Base-by-base conservation (phyloP, 1,140 invertebrate genomes). In the Zaprionus camerounensis region DNA sequence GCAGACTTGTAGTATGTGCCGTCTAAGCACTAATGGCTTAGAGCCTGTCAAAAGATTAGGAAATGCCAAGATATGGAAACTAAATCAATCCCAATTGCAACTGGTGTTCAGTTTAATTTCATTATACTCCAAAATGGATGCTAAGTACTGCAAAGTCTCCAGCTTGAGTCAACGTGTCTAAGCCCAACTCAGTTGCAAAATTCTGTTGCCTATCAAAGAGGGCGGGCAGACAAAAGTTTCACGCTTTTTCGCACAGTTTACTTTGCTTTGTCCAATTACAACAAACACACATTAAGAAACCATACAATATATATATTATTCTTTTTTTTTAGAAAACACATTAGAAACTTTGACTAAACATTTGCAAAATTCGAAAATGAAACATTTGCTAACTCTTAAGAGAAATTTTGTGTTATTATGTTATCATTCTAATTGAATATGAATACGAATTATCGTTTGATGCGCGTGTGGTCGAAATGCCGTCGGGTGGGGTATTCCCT, bases 261-360 rank as follows among this genome's bases (percentile, higher is more conserved):
- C 83, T 87, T 87, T 87, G 83, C 83, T 87, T 86, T 86, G 84
- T 74, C 44, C 41, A 75, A 58, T 11, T 20, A 9, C 2, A 49
- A 5, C 41, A 49, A 51, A 15, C 49, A n/a, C 38, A 28, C 41
- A 49, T 46, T 71, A 20, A 38, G n/a, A 51, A 68, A 55, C 68
- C 38, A 49, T 17, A 46, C 9, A 22, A 31, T 26, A 38, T 53
- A 46, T 59, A 20, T 15, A 46, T 38, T 51, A 17, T 44, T 58
- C 17, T 65, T 57, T 61, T 66, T 82, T 59, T 53, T 36, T 38
- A 58, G 41, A 12, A 63, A 41, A 63, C 34, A 34, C 46, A 71
- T 44, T 46, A 64, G 13, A 63, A 56, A 58, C 53, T 76, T 76
- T 76, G 68, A 62, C 73, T 72, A 66, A 71, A 66, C 46, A 71